Evolutionary conservation across 2,113 vertebrate species (phyloP).

Genomic region (Empidonax alnorum): DNA sequence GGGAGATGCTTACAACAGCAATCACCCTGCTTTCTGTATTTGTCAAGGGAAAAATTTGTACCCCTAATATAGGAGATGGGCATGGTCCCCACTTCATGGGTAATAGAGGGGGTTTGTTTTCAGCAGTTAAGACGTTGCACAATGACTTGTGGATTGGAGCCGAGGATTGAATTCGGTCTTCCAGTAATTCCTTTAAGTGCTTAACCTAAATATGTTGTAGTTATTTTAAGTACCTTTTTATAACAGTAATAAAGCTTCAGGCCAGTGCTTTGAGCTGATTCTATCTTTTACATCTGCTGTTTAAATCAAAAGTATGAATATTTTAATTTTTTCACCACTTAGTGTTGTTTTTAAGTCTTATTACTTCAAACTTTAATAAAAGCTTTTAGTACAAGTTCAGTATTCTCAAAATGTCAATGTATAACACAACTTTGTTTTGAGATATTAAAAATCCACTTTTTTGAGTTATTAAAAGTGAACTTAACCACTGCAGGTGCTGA

Average conservation of each 20-base stretch:
- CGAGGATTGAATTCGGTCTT: slow-evolving; percentile 45
- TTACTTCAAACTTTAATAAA: not conserved
- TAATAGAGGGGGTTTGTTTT: not conserved
- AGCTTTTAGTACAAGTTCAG: not conserved
- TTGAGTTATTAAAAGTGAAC: not conserved
- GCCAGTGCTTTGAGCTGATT: not conserved
- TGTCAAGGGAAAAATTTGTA: not conserved
- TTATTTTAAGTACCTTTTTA: slow-evolving; percentile 61
- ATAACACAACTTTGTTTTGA: not conserved
- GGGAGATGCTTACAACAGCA: not conserved
- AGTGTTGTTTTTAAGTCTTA: not conserved
- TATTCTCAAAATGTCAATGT: not conserved
- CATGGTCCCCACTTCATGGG: not conserved
- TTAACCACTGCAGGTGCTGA: not conserved
- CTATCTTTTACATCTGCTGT: not conserved
- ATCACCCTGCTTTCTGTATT: fast-evolving
- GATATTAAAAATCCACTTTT: not conserved
- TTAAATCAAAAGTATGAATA: not conserved
- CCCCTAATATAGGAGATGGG: not conserved
- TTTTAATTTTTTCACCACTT: not conserved
- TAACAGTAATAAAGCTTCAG: slow-evolving; percentile 54
- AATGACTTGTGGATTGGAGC: slow-evolving; percentile 26
- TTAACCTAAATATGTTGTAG: slow-evolving; percentile 65
- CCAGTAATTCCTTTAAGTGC: slow-evolving; percentile 62
- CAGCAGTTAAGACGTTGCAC: not conserved